These are phyloP conservation scores for Semnornis frantzii DNA, from an alignment of 2,113 vertebrate genomes.

Conservation along the genomic window DNA sequence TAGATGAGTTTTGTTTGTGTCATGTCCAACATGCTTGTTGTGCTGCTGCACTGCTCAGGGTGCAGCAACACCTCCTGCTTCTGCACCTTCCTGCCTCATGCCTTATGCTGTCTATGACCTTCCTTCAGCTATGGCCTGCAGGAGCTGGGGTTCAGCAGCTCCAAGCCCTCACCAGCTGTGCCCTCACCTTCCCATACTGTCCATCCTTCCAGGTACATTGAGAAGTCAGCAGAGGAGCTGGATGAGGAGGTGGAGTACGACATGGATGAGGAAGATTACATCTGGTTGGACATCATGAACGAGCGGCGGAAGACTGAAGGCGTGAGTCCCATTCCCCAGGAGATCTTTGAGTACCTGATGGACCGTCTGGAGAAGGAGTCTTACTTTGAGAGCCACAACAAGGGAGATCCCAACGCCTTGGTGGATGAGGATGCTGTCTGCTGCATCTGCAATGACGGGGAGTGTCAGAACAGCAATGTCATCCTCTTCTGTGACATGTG, in stretches of 20 bases:
- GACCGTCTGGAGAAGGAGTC: conserved; percentile 98
- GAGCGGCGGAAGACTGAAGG: conserved; percentile 92
- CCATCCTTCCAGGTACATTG: conserved; percentile 88
- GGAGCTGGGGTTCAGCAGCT: not conserved
- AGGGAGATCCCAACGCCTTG: conserved; percentile 93
- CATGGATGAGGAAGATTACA: conserved; percentile 98
- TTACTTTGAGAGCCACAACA: conserved; percentile 99
- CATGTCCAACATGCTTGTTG: not conserved
- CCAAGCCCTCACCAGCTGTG: rapidly evolving
- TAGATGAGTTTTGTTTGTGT: not conserved
- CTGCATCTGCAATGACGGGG: conserved; percentile 98
- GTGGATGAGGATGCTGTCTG: conserved; percentile 97
- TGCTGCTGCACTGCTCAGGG: rapidly evolving
- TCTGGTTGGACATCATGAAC: conserved; percentile 99
- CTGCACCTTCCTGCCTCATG: not conserved
- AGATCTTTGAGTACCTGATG: conserved; percentile 98
- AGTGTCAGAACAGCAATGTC: conserved; percentile 99
- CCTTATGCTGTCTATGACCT: not conserved
- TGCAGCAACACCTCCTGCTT: not conserved
- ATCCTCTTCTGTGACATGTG: conserved; percentile 99
- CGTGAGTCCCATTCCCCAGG: conserved; percentile 93
- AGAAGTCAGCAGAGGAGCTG: conserved; percentile 96
- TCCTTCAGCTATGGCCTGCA: not conserved
- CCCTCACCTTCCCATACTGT: not conserved
- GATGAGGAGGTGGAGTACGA: conserved; percentile 99